Evolutionary conservation across 2,797 vertebrate species (phyloP).

Genomic region (Xyrichtys novacula): DNA sequence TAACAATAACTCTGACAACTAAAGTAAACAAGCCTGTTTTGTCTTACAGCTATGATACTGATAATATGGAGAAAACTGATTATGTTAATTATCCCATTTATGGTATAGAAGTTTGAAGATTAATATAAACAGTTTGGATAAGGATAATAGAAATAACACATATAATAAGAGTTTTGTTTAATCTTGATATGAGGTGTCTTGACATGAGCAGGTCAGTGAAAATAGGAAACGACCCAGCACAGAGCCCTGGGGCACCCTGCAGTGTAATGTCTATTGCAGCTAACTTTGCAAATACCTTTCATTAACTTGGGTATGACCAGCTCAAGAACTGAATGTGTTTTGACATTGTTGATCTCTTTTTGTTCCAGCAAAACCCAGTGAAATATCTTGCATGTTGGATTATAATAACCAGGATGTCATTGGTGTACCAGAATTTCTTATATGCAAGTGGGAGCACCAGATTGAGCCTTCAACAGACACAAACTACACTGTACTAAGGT

Average conservation of each 20-base stretch:
- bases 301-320: neutral
- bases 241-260: neutral
- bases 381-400: slow-evolving; percentile 58
- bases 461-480: neutral
- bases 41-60: no score
- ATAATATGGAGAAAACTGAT: no score
- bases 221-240: neutral
- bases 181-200: no score
- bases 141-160: no score
- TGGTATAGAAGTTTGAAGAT: no score
- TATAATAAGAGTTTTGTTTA: no score
- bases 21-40: no score
- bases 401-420: fast-evolving
- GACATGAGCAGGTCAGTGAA: no score
- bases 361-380: slow-evolving; percentile 69
- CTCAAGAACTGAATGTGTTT: no score
- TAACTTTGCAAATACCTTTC: neutral
- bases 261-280: neutral
- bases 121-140: no score
- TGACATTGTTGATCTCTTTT: neutral
- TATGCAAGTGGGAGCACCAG: slow-evolving; percentile 72
- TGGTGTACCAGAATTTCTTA: neutral
- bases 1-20: no score
- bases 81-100: no score
- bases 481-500: slow-evolving; percentile 62